A percentile compares a stretch with the other conserved stretches of the same genome.
phyloP scores from a whole-genome alignment of 2,113 vertebrate genomes.

The Psilopsiagon aurifrons region DNA sequence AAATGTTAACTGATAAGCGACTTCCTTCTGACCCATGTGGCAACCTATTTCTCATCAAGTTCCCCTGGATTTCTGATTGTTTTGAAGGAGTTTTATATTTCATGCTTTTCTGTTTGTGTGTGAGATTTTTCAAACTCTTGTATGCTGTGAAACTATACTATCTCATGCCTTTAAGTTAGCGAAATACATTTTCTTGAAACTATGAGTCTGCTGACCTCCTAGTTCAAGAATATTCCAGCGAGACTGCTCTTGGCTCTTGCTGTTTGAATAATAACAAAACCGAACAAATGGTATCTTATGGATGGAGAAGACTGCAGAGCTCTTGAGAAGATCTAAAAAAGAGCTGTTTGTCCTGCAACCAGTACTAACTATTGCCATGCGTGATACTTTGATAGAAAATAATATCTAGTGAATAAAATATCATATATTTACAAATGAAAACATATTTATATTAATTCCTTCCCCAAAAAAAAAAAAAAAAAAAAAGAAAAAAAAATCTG shows the following conservation, averaged over 20 bases:
- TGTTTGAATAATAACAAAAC: background rate
- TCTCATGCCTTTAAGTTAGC: background rate
- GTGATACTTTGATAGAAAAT: background rate
- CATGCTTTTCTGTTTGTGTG: background rate
- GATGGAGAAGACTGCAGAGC: background rate
- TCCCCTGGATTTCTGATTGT: background rate
- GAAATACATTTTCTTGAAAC: background rate
- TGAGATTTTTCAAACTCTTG: background rate
- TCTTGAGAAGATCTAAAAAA: background rate
- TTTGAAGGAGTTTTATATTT: background rate
- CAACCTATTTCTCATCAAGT: background rate
- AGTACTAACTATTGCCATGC: background rate
- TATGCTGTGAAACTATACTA: background rate
- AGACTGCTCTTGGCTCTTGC: background rate
- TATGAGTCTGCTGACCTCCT: background rate
- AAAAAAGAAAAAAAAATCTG: background rate
- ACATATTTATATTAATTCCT: background rate
- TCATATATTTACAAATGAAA: background rate
- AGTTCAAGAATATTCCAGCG: background rate
- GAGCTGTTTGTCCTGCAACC: background rate
- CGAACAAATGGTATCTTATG: background rate
- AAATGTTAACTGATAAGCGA: background rate
- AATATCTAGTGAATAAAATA: background rate
- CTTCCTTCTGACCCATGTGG: background rate
- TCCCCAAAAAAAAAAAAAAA: too few relatives aligned